phyloP scores from a whole-genome alignment of 2,888 invertebrate species.

The Eupeodes latifasciatus region DNA sequence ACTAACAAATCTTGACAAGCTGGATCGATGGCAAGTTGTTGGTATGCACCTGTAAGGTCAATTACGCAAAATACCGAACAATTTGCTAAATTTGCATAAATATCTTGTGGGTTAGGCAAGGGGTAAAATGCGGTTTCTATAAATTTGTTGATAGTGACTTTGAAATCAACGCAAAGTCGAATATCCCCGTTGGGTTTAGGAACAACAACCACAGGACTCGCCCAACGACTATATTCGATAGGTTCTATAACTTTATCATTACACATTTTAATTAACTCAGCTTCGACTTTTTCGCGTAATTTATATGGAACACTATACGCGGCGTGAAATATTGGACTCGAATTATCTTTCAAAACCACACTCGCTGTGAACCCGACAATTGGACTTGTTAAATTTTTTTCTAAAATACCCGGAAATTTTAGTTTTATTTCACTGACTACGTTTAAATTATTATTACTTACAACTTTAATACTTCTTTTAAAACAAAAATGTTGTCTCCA shows the following conservation, averaged over 20 bases:
- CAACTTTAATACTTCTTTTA: neutral
- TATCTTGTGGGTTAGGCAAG: slow-evolving; percentile 7
- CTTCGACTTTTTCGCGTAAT: slow-evolving; percentile 51
- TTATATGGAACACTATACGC: neutral
- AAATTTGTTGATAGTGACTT: slow-evolving; percentile 70
- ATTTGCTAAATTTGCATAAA: too few relatives aligned
- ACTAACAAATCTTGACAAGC: slow-evolving; percentile 10
- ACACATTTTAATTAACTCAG: slow-evolving; percentile 48
- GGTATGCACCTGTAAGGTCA: slow-evolving; percentile 28
- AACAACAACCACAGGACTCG: slow-evolving; percentile 64
- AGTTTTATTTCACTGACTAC: slow-evolving; percentile 3
- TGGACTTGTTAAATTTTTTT: neutral
- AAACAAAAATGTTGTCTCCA: slow-evolving; percentile 26
- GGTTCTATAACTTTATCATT: slow-evolving; percentile 29
- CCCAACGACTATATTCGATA: slow-evolving; percentile 62
- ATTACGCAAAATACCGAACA: neutral
- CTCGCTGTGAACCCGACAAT: slow-evolving; percentile 28
- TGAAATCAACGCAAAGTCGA: slow-evolving; percentile 57
- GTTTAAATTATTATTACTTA: neutral
- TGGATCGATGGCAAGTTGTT: slow-evolving; percentile 1
- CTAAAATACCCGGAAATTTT: neutral
- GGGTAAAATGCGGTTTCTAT: slow-evolving; percentile 56
- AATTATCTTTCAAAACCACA: too few relatives aligned
- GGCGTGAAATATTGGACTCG: too few relatives aligned
- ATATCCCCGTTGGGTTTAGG: neutral